phyloP scores from a whole-genome alignment of 2,113 vertebrate species.

The Platichthys flesus region DNA sequence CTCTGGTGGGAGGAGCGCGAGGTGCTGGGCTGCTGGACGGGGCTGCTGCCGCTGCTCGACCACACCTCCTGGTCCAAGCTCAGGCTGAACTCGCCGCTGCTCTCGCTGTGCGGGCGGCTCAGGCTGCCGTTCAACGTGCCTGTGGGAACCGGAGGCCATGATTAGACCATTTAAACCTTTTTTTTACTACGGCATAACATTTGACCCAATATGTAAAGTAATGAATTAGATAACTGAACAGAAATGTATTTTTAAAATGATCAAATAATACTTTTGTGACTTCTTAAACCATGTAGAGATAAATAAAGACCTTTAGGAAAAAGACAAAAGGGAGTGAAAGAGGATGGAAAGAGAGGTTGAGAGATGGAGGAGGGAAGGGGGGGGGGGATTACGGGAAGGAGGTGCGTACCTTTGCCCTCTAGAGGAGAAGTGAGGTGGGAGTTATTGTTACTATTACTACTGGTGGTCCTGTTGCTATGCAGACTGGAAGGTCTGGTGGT shows the following conservation, averaged over 20 bases:
- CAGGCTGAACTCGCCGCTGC: conserved; percentile 94
- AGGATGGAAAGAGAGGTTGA: neutral
- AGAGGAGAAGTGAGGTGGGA: conserved; percentile 86
- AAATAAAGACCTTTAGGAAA: neutral
- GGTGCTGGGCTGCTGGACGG: conserved; percentile 85
- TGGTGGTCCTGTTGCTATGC: conserved; percentile 95
- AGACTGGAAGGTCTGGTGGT: conserved; percentile 95
- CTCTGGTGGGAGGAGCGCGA: conserved; percentile 87
- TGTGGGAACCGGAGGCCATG: conserved; percentile 52
- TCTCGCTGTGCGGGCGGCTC: conserved; percentile 94
- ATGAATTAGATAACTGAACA: too few relatives aligned
- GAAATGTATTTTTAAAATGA: too few relatives aligned
- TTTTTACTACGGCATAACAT: too few relatives aligned
- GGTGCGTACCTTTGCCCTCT: conserved; percentile 93
- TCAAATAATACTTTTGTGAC: too few relatives aligned
- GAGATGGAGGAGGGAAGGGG: too few relatives aligned
- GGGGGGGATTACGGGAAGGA: conserved; percentile 52
- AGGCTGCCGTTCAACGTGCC: conserved; percentile 86
- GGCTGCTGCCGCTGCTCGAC: conserved; percentile 94
- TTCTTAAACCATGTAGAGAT: neutral
- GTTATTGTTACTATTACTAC: conserved; percentile 98
- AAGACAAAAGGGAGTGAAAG: conserved; percentile 8
- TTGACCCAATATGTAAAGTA: too few relatives aligned
- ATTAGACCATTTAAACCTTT: neutral
- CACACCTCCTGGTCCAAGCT: conserved; percentile 91